Conservation (phyloP, 2,113 vertebrate species). For the Turdus rufiventris region DNA sequence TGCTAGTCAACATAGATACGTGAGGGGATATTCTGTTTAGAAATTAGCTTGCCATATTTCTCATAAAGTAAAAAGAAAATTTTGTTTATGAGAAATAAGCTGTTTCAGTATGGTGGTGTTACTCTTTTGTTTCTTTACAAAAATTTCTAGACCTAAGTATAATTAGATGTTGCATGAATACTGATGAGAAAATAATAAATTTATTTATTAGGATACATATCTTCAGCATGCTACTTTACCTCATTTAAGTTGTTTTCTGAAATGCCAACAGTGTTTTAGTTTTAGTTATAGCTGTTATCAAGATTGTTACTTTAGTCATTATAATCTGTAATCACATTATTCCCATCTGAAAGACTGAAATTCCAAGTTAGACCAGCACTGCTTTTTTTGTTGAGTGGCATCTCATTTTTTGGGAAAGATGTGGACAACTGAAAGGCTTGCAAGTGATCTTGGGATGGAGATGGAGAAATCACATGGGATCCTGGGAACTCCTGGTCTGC, state of each 20-base stretch:
- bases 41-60: background rate
- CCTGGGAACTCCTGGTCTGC: background rate
- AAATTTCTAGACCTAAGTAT: background rate
- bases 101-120: background rate
- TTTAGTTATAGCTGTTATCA: background rate
- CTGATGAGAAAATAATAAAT: background rate
- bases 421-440: background rate
- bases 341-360: background rate
- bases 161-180: background rate
- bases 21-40: background rate
- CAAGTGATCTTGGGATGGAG: background rate
- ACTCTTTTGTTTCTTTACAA: background rate
- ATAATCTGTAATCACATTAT: background rate
- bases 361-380: background rate
- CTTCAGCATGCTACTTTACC: background rate
- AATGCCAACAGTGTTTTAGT: background rate
- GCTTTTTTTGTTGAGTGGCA: background rate
- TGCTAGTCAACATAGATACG: background rate
- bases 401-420: background rate
- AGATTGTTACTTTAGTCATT: background rate
- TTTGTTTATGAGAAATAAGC: background rate
- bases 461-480: fast-evolving
- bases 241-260: background rate
- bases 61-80: background rate
- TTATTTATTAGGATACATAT: background rate